Base-by-base conservation (phyloP, 2,888 invertebrate species). In the Aphodius granarius region DNA sequence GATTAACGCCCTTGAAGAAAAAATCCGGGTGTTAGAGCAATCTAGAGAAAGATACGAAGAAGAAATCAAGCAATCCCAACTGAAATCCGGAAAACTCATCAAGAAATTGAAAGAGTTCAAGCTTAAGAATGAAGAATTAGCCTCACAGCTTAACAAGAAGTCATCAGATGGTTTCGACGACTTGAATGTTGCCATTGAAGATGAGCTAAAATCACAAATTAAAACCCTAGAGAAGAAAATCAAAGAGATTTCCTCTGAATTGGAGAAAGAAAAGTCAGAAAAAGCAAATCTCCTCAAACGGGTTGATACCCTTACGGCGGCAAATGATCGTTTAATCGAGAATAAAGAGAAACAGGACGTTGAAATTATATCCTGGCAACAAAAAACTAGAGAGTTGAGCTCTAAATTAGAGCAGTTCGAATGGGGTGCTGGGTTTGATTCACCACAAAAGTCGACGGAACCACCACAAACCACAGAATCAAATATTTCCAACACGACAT, bases 21-120 rank as follows among this genome's bases (percentile, higher is more conserved):
- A 90, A 81, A 88, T 94, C n/a, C 85, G 88, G 23, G 88, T 89
- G 74, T 86, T 94, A 3, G 89, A 91, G 80, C 85, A 87, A 1
- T 90, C 92, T 77, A 90, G 91, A 77, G 89, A 90, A 21, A 86
- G 88, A 68, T 85, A 93, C 18, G 87, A 89, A 75, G 89, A 90
- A 74, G 93, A 94, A 80, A 89, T 94, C 6, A 90, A 91, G 78
- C 88, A 90, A 22, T 87, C 90, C 77, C 93, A 94, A 85, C 86
- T 91, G 0, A 95, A 95, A 84, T 91, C 93, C 23, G 91, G 92
- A 0, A 96, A 95, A 87, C 90, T 95, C 79, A 88, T 97, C 80
- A 94, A 94, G 82, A 97, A 96, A 86, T 87, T 97, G 66, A 97
- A 96, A 85, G 94, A 95, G 83, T 91, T 95, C 74, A 97, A 96